Evolutionary conservation across 2,888 invertebrate genomes (phyloP).

Genomic region (Ephialtes manifestator): DNA sequence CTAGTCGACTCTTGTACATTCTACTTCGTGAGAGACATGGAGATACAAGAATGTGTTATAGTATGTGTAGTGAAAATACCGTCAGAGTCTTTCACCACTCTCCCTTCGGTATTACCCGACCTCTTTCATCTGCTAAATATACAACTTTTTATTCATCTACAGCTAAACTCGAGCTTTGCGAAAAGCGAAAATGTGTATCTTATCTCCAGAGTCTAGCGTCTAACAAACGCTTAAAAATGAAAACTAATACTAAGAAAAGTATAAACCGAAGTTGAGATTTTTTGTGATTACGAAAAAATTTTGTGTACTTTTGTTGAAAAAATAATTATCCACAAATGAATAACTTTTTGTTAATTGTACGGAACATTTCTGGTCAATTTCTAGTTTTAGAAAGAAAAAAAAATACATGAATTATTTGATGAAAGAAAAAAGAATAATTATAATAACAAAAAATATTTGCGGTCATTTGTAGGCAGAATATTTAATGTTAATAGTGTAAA

Average conservation of each 20-base stretch:
- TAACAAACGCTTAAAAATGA: not conserved
- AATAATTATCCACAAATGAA: too few relatives aligned
- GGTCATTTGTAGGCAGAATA: too few relatives aligned
- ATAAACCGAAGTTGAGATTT: not conserved
- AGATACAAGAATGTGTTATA: conserved; percentile 17
- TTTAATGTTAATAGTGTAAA: too few relatives aligned
- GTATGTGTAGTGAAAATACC: conserved; percentile 23
- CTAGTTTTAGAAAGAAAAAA: too few relatives aligned
- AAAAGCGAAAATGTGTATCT: conserved; percentile 25
- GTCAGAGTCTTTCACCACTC: conserved; percentile 32
- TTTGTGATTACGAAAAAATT: not conserved
- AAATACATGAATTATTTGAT: too few relatives aligned
- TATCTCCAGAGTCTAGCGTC: not conserved
- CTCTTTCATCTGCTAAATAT: conserved; percentile 27
- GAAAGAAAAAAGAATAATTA: too few relatives aligned
- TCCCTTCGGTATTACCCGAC: conserved; percentile 37
- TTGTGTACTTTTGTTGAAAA: too few relatives aligned
- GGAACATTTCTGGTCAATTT: too few relatives aligned
- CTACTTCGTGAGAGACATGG: not conserved
- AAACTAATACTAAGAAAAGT: not conserved
- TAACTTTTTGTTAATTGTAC: too few relatives aligned
- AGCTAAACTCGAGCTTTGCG: not conserved
- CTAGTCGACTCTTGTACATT: conserved; percentile 6
- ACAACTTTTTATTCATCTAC: conserved; percentile 28
- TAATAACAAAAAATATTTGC: too few relatives aligned